Evolutionary conservation across 2,888 invertebrate species (phyloP).

Genomic region (Eledona agricola): DNA sequence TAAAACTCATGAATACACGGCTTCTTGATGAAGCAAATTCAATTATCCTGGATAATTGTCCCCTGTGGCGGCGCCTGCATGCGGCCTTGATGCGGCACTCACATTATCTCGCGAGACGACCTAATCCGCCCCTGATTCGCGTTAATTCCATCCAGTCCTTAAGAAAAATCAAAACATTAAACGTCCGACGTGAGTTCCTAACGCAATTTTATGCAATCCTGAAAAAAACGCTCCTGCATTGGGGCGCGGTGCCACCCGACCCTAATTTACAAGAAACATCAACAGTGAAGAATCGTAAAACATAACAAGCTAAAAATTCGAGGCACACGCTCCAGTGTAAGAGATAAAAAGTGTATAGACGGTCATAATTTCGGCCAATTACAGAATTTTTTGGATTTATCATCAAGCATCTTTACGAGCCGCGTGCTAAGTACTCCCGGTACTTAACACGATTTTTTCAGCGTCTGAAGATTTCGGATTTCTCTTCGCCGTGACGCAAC

Average conservation of each 20-base stretch:
- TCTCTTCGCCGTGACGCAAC: constrained; percentile 16
- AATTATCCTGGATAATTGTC: constrained; percentile 21
- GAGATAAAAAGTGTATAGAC: constrained; percentile 41
- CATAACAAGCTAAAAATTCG: constrained; percentile 42
- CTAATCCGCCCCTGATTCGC: constrained; percentile 27
- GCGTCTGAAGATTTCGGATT: constrained; percentile 8
- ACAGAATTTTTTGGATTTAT: constrained; percentile 45
- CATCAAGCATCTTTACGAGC: constrained; percentile 45
- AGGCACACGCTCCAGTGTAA: constrained; percentile 39
- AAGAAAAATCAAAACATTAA: constrained; percentile 27
- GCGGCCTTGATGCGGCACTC: constrained; percentile 13
- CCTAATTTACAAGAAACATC: constrained; percentile 17
- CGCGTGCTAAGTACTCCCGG: constrained; percentile 37
- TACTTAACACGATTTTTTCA: constrained; percentile 29
- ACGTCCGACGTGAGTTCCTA: too few species aligned
- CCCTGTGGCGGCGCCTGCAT: constrained; percentile 26
- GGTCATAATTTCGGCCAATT: constrained; percentile 47
- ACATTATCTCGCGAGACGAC: constrained; percentile 17
- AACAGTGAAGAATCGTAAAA: constrained; percentile 35
- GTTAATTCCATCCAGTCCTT: constrained; percentile 21
- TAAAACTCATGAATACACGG: constrained; percentile 10
- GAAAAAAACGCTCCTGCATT: constrained; percentile 28
- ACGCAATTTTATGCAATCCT: too few species aligned
- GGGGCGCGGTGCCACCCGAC: constrained; percentile 4
- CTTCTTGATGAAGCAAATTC: constrained; percentile 23